Evolutionary conservation across 2,888 invertebrate genomes (phyloP).

Genomic region (Lithodes maja): DNA sequence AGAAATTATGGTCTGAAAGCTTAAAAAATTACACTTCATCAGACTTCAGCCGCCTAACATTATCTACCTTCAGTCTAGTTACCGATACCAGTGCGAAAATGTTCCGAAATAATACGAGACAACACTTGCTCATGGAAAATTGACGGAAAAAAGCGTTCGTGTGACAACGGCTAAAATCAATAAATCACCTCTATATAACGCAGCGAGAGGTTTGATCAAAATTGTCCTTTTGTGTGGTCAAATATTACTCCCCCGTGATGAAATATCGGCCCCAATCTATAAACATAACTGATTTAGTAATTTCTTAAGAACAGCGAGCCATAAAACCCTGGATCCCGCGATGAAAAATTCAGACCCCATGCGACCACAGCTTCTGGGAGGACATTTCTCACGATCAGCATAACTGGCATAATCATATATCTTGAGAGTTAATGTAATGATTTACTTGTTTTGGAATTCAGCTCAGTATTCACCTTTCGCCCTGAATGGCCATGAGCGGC

Average conservation of each 20-base stretch:
- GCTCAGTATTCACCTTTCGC: background rate
- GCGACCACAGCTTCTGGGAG: slow-evolving; percentile 11
- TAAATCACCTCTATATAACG: slow-evolving; percentile 30
- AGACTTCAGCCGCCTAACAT: too few relatives aligned
- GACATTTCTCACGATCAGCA: slow-evolving; percentile 22
- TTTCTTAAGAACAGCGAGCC: background rate
- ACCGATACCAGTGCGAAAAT: too few relatives aligned
- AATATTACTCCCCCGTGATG: background rate
- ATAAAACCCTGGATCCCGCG: background rate
- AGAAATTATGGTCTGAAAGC: too few relatives aligned
- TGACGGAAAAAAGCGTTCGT: too few relatives aligned
- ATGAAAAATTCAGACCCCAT: background rate
- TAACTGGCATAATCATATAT: slow-evolving; percentile 21
- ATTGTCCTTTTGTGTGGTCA: slow-evolving; percentile 12
- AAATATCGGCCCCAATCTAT: background rate
- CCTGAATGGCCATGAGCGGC: background rate
- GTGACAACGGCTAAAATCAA: background rate
- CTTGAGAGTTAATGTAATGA: slow-evolving; percentile 28
- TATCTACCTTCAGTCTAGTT: too few relatives aligned
- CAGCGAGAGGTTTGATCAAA: slow-evolving; percentile 24
- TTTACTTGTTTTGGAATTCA: slow-evolving; percentile 39
- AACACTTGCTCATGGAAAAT: too few relatives aligned
- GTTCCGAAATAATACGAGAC: too few relatives aligned
- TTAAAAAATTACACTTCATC: too few relatives aligned
- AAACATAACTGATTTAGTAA: slow-evolving; percentile 34